These are phyloP conservation scores for Patiria pectinifera DNA, from an alignment of 53 echinoderm and acorn worm species.

Conservation along the genomic window DNA sequence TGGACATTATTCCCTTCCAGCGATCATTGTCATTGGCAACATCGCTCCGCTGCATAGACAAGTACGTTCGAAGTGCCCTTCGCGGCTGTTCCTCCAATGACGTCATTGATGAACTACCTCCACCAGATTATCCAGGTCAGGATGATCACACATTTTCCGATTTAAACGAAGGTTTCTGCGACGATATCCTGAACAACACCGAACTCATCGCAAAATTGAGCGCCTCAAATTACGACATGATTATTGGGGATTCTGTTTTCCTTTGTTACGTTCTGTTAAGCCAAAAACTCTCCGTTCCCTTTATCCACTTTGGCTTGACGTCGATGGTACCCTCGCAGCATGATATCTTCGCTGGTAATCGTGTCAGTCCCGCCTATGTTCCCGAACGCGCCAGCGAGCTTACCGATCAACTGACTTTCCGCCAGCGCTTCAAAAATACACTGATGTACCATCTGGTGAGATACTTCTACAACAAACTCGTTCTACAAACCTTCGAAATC, in stretches of 20 bases:
- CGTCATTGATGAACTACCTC: not conserved
- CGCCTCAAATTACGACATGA: not conserved
- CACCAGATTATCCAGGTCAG: not conserved
- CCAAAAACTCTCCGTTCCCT: not conserved
- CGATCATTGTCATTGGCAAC: not conserved
- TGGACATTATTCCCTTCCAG: not conserved
- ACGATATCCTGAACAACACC: not conserved
- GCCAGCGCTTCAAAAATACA: not conserved
- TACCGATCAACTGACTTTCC: constrained; percentile 4
- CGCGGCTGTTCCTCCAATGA: not conserved
- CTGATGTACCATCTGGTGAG: not conserved
- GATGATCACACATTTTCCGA: not conserved
- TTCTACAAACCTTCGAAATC: not conserved
- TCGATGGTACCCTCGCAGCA: not conserved
- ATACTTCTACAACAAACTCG: constrained; percentile 1
- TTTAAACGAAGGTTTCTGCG: not conserved
- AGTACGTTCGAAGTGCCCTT: not conserved
- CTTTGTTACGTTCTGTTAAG: not conserved
- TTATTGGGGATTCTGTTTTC: not conserved
- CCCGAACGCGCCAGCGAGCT: constrained; percentile 4
- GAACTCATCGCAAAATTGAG: not conserved
- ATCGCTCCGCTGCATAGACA: not conserved
- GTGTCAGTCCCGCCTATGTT: constrained; percentile 6
- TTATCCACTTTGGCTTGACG: not conserved
- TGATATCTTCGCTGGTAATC: constrained; percentile 2